Evolutionary conservation across 2,113 vertebrate genomes (phyloP), one percentile per base, ranked within the genome.

Genomic region (Strix uralensis): DNA sequence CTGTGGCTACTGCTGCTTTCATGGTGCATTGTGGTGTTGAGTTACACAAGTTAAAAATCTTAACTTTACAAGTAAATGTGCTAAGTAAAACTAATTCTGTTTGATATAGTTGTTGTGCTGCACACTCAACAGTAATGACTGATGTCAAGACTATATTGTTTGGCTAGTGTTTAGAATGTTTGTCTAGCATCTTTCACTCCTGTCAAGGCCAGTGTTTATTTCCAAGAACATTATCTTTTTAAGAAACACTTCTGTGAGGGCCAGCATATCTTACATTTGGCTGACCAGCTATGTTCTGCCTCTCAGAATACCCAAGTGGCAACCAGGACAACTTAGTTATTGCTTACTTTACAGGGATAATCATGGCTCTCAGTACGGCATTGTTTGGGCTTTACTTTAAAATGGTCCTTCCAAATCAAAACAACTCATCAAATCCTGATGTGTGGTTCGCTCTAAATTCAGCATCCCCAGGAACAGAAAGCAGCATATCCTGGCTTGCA

Each of bases 341-440:
- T 15, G 9, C 49, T 69, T 30, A 25, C 59, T 69, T 92, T 92
- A 8, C 91, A 99, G 99, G 99, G 15, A 57, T 98, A 66, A 95
- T 98, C 96, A 99, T 99, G 99, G 97, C 98, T 7, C 70, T 98
- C 94, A 99, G 99, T 93, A 98, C 98, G 40, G 96, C 97, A 0
- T 80, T 98, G 4, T 99, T 99, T 26, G 99, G 99, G 2, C 85
- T 99, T 69, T 99, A 99, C 95, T 99, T 99, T 97, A 98, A 98
- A 98, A 84, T 99, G 81, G 81, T 96, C 11, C 79, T 96, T 70
- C 74, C 90, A 3, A n/a, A 47, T 34, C 90, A 74, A 16, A 36
- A 59, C 96, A 97, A 98, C 89, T 81, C 98, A 52, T 97, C 98
- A 1, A 72, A 95, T 13, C 8, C 86, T 59, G 36, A 79, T 46